Evolutionary conservation across 2,113 vertebrate genomes (phyloP).

Genomic region (Gasterosteus nipponicus): DNA sequence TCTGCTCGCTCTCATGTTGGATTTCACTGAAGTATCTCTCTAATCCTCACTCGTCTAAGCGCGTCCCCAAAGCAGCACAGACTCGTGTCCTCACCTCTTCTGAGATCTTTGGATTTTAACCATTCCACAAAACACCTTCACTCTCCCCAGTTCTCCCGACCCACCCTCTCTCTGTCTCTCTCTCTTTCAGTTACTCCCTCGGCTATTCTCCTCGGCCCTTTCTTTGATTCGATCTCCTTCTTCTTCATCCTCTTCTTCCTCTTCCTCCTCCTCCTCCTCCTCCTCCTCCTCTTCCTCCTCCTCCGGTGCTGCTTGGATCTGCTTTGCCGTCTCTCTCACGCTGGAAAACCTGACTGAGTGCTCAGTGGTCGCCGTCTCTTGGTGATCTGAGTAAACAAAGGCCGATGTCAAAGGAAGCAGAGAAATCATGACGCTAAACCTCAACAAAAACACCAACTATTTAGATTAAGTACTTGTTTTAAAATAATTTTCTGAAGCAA

Average conservation of each 20-base stretch:
- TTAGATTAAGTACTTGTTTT: background rate
- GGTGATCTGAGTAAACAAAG: slow-evolving; percentile 67
- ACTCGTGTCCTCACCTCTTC: slow-evolving; percentile 1
- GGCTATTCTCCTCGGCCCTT: slow-evolving; percentile 60
- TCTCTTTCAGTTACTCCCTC: slow-evolving; percentile 64
- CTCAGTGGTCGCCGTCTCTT: slow-evolving; percentile 51
- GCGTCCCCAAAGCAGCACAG: slow-evolving; percentile 16
- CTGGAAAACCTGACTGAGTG: slow-evolving; percentile 55
- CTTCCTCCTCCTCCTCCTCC: slow-evolving; percentile 41
- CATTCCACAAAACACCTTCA: slow-evolving; percentile 21
- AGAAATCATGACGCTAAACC: background rate
- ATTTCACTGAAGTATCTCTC: slow-evolving; percentile 24
- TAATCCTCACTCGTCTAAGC: background rate
- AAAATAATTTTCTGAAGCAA: background rate
- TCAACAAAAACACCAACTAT: background rate
- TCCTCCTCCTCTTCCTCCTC: slow-evolving; percentile 63
- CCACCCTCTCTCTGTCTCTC: slow-evolving; percentile 4
- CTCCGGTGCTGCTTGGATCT: slow-evolving; percentile 48
- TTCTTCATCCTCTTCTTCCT: slow-evolving; percentile 37
- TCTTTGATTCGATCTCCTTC: slow-evolving; percentile 38
- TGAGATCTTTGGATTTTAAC: slow-evolving; percentile 49
- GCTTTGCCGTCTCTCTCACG: slow-evolving; percentile 51
- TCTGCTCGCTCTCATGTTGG: slow-evolving; percentile 12
- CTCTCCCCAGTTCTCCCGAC: slow-evolving; percentile 12
- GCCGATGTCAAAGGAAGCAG: slow-evolving; percentile 13